Percentiles rank a stretch among this genome's conserved stretches.
phyloP scores from a whole-genome alignment of 2,113 vertebrate genomes.

The Chitala chitala region DNA sequence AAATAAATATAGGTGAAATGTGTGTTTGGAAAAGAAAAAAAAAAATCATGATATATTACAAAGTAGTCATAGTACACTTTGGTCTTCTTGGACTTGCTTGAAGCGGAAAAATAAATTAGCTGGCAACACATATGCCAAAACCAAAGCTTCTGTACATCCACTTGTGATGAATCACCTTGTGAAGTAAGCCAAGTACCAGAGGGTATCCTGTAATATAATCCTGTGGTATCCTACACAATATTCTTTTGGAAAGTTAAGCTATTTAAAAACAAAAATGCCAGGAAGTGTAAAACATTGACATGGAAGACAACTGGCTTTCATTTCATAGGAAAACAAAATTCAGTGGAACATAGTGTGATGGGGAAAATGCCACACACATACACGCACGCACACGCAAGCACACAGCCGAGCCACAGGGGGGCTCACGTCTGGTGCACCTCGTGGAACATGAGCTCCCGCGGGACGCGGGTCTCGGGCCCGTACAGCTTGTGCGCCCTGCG shows the following conservation, averaged over 20 bases:
- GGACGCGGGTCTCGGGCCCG: slow-evolving; percentile 85
- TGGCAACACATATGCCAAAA: neutral
- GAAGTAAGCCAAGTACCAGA: neutral
- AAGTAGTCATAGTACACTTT: neutral
- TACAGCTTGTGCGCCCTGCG: slow-evolving; percentile 75
- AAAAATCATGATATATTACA: neutral
- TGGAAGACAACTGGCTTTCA: neutral
- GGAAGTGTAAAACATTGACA: neutral
- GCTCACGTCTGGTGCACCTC: slow-evolving; percentile 87
- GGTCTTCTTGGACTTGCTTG: neutral
- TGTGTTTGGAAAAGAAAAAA: slow-evolving; percentile 3
- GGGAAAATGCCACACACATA: neutral
- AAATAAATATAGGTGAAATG: slow-evolving; percentile 19
- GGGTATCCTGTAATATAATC: neutral
- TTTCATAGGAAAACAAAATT: neutral
- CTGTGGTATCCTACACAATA: slow-evolving; percentile 3
- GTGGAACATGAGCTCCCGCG: slow-evolving; percentile 88
- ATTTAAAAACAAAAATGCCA: neutral
- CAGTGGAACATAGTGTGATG: slow-evolving; percentile 24
- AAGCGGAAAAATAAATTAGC: neutral
- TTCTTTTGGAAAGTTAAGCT: neutral
- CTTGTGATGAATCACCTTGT: neutral
- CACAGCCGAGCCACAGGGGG: neutral
- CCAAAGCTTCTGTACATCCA: neutral
- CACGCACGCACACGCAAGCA: neutral